A percentile compares a stretch with the other conserved stretches of the same genome.
These are phyloP conservation scores for Entelurus aequoreus DNA, from an alignment of 2,113 vertebrate genomes.

Conservation along the genomic window DNA sequence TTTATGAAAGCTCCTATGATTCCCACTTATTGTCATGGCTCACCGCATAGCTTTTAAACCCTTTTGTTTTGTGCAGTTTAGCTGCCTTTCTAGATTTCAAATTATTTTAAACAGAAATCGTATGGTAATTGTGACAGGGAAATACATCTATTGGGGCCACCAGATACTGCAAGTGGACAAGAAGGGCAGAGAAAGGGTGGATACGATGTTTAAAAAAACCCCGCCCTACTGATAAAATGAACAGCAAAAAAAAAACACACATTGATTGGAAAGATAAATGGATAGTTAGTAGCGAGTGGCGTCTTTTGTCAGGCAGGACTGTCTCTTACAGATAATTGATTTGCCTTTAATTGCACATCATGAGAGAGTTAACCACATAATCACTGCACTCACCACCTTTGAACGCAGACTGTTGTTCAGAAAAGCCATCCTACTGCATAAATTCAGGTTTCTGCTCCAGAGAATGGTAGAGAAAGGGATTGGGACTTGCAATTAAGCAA, in stretches of 20 bases:
- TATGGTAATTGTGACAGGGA: conserved; percentile 38
- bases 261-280: conserved; percentile 11
- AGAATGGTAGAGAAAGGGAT: conserved; percentile 2
- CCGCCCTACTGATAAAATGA: conserved; percentile 7
- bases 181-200: neutral
- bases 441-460: conserved; percentile 1
- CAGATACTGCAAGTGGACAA: conserved; percentile 21
- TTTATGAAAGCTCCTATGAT: conserved; percentile 25
- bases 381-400: conserved; percentile 36
- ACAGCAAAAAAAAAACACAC: conserved; percentile 1
- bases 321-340: conserved; percentile 47
- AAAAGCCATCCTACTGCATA: conserved; percentile 3
- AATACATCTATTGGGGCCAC: conserved; percentile 45
- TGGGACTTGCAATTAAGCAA: conserved; percentile 6
- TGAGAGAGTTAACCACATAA: conserved; percentile 46
- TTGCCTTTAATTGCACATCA: conserved; percentile 49
- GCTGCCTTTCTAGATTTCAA: neutral
- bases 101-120: conserved; percentile 6
- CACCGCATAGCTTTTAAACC: neutral
- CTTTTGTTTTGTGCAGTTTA: conserved; percentile 12
- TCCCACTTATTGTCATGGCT: conserved; percentile 4
- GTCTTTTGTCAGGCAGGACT: conserved; percentile 20
- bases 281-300: conserved; percentile 30
- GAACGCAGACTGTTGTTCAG: conserved; percentile 28
- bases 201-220: neutral